Percentiles rank a stretch among this genome's conserved stretches.
Evolutionary conservation across 2,797 vertebrate species (phyloP).

Genomic region (Pygocentrus nattereri): DNA sequence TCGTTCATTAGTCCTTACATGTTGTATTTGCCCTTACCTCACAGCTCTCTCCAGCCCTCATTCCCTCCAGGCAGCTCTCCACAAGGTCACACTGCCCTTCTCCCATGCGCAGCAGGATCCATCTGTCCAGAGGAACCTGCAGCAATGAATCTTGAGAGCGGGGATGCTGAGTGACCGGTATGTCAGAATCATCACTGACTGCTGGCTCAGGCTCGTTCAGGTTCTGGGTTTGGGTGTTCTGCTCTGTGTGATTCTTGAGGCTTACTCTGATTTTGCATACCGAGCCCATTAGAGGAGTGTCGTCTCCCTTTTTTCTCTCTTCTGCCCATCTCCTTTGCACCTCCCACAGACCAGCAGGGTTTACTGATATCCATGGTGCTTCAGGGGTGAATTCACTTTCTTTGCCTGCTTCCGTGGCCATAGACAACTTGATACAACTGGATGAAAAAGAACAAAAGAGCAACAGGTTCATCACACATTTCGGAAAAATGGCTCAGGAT

Average conservation of each 20-base stretch:
- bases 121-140: slow-evolving; percentile 76
- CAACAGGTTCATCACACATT: background rate
- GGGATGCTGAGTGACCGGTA: slow-evolving; percentile 43
- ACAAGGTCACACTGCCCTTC: slow-evolving; percentile 84
- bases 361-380: slow-evolving; percentile 76
- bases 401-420: slow-evolving; percentile 32
- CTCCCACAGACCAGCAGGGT: slow-evolving; percentile 74
- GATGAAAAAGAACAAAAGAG: background rate
- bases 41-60: slow-evolving; percentile 83
- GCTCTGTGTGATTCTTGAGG: slow-evolving; percentile 51
- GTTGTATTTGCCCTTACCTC: slow-evolving; percentile 71
- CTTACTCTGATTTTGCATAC: slow-evolving; percentile 77
- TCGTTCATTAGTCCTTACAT: background rate
- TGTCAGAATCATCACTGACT: slow-evolving; percentile 11
- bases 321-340: slow-evolving; percentile 65
- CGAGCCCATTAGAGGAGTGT: slow-evolving; percentile 82
- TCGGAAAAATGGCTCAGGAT: too few relatives aligned
- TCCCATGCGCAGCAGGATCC: slow-evolving; percentile 78
- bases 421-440: background rate
- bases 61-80: slow-evolving; percentile 85
- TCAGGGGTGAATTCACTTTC: slow-evolving; percentile 6
- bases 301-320: slow-evolving; percentile 63
- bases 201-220: background rate
- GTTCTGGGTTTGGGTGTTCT: background rate
- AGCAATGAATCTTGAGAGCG: slow-evolving; percentile 70